Base-by-base conservation (phyloP, 2,113 vertebrate species). In the Pontoporia blainvillei region DNA sequence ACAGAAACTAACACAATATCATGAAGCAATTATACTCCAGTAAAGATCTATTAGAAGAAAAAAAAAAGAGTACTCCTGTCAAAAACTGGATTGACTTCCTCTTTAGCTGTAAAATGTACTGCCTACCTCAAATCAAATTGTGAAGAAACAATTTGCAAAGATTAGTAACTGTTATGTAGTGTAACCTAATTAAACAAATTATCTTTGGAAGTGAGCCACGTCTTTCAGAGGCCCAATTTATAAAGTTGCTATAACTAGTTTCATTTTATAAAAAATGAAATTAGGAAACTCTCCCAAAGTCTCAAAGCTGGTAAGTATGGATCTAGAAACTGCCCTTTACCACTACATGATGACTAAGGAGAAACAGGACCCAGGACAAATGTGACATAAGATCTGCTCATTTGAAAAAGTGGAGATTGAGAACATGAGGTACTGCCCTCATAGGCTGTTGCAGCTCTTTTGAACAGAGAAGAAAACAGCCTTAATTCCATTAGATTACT, bases 401-500 rank as follows among this genome's bases (percentile, higher is more conserved):
- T 90, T 44, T 34, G 25, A 52, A 95, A 86, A 96, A 39, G 25
- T 14, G 5, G 29, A 86, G 66, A 54, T 49, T 20, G 18, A 61
- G 15, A 97, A 34, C 36, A 54, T 31, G 39, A 83, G 17, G 3
- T 34, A 39, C 21, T 52, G 9, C 3, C 36, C 39, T 62, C 1
- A 13, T 20, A 75, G n/a, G 25, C 57, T 34, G 1, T 1, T 69
- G 20, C 12, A 79, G 75, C 9, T 69, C 18, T 87, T 95, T 82
- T 31, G 11, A 92, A 92, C 6, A 49, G 64, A 84, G 57, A 90
- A 62, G 41, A 79, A 96, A 49, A 3, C 3, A 85, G 36, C 67
- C 8, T 92, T 91, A 89, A 84, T 83, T 86, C 62, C 72, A 96
- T 94, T 87, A 78, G 4, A 79, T 87, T 90, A 87, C 75, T 79